Conservation (phyloP, 1,140 invertebrate species). For the Drosophila tani region DNA sequence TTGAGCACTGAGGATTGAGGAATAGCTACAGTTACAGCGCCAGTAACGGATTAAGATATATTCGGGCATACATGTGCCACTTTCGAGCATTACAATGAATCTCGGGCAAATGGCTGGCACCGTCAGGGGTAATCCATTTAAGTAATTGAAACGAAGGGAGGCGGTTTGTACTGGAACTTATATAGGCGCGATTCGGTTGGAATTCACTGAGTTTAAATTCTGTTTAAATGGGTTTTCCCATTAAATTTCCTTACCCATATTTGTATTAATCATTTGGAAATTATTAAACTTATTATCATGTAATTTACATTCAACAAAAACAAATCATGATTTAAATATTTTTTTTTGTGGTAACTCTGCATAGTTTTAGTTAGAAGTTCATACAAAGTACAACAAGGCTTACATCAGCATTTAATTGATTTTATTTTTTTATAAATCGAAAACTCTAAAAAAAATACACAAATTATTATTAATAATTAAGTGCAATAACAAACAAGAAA, state of each 20-base stretch:
- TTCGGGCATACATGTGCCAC: slow-evolving; percentile 2
- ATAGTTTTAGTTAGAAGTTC: background rate
- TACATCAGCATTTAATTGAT: background rate
- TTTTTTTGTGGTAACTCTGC: background rate
- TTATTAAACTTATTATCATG: no score
- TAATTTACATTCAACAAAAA: background rate
- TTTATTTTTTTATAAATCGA: background rate
- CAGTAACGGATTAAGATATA: slow-evolving; percentile 29
- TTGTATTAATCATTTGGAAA: background rate
- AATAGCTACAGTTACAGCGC: slow-evolving; percentile 17
- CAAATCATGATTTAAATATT: background rate
- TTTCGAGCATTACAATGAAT: slow-evolving; percentile 6
- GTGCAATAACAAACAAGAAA: background rate
- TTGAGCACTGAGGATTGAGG: slow-evolving; percentile 29
- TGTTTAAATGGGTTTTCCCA: background rate
- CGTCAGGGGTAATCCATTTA: slow-evolving; percentile 23
- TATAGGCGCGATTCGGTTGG: background rate
- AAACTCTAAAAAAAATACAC: background rate
- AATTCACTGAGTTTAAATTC: background rate
- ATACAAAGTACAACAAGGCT: background rate
- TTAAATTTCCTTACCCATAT: background rate
- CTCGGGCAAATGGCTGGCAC: background rate
- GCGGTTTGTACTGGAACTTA: background rate
- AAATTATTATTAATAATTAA: background rate
- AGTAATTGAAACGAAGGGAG: slow-evolving; percentile 25